Evolutionary conservation across 2,797 vertebrate species (phyloP).

Genomic region (Crax fasciolata): DNA sequence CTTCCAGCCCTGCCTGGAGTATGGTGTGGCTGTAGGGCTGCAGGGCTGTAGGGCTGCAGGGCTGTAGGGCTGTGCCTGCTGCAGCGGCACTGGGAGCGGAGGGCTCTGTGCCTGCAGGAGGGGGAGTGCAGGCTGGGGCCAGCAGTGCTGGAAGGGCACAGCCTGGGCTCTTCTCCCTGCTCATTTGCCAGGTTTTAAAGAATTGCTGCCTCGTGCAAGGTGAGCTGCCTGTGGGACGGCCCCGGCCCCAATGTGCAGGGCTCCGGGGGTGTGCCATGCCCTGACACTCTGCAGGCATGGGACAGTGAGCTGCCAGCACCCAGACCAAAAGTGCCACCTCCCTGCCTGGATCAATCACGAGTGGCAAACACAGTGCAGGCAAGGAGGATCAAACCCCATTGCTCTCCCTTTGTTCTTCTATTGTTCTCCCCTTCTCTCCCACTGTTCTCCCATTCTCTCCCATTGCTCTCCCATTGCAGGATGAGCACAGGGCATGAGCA

Average conservation of each 20-base stretch:
- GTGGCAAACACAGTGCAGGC: background rate
- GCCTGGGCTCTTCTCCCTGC: background rate
- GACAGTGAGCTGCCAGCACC: no score
- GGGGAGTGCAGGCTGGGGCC: background rate
- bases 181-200: accelerated
- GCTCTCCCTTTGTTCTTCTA: background rate
- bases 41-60: background rate
- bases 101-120: background rate
- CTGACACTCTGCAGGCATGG: no score
- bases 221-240: background rate
- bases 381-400: background rate
- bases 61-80: background rate
- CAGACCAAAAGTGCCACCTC: background rate
- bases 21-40: background rate
- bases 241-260: background rate
- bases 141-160: background rate
- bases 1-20: background rate
- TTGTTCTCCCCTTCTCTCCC: background rate
- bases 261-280: accelerated
- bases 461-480: accelerated
- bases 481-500: accelerated
- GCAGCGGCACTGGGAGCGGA: background rate
- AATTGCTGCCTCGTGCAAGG: background rate
- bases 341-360: background rate
- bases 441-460: background rate